Percentiles rank a stretch among this genome's conserved stretches.
Evolutionary conservation across 2,113 vertebrate genomes (phyloP).

Genomic region (Anguilla rostrata): DNA sequence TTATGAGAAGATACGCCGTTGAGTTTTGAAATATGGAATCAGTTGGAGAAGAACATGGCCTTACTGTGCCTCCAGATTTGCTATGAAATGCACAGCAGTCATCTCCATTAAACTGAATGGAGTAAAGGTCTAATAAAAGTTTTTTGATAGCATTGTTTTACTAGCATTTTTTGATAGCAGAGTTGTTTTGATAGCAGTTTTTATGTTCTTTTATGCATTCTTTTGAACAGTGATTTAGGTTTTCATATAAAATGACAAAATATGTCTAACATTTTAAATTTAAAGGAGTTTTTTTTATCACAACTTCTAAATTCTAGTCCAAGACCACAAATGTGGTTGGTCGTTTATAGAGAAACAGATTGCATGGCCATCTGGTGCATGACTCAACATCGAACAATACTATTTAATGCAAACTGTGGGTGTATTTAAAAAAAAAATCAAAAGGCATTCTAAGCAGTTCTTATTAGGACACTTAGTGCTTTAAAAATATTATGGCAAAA

Average conservation of each 20-base stretch:
- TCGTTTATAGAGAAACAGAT: neutral
- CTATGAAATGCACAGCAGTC: no score
- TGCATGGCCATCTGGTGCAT: neutral
- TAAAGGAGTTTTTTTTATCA: neutral
- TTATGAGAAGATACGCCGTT: no score
- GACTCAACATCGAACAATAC: conserved; percentile 3
- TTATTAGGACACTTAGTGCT: neutral
- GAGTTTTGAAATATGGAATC: neutral
- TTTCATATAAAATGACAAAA: no score
- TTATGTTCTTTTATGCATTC: neutral
- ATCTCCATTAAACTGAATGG: no score
- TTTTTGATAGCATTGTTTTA: no score
- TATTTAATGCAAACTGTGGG: conserved; percentile 8
- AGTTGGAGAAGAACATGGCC: no score
- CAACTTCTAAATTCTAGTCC: neutral
- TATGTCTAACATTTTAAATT: neutral
- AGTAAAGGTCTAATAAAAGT: no score
- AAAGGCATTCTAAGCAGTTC: neutral
- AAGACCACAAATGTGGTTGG: neutral
- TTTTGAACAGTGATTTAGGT: no score
- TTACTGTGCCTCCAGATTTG: no score
- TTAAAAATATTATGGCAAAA: neutral
- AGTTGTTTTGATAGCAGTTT: neutral
- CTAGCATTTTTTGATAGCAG: no score
- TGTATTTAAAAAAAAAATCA: neutral